These are phyloP conservation scores for Oxycera nigricornis DNA, from an alignment of 2,888 invertebrate genomes.

Conservation along the genomic window DNA sequence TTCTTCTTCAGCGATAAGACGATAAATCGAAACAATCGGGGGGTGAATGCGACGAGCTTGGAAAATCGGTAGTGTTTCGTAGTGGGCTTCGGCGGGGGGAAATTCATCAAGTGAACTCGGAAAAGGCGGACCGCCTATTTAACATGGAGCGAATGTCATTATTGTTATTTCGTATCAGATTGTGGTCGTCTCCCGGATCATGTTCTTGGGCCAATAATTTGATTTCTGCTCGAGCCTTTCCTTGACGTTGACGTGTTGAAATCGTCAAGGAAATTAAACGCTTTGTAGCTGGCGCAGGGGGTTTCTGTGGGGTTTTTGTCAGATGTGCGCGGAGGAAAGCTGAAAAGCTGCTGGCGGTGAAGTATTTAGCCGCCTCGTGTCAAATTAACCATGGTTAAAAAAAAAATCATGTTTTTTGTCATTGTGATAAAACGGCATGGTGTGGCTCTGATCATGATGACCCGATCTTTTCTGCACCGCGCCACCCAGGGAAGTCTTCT, in stretches of 20 bases:
- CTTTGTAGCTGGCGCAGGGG: background rate
- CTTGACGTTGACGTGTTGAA: constrained; percentile 13
- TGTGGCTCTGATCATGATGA: constrained; percentile 25
- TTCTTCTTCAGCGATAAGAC: no score
- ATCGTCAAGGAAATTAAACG: constrained; percentile 32
- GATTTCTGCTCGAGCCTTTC: constrained; percentile 18
- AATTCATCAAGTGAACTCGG: constrained; percentile 47
- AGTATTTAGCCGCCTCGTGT: constrained; percentile 33
- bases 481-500: constrained; percentile 22
- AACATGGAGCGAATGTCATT: constrained; percentile 46
- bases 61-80: constrained; percentile 9
- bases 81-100: constrained; percentile 13
- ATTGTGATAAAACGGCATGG: constrained; percentile 34
- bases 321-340: background rate
- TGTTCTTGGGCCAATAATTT: background rate
- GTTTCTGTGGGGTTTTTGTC: constrained; percentile 13
- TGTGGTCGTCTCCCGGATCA: background rate
- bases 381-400: constrained; percentile 37
- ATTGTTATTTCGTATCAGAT: constrained; percentile 21
- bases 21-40: constrained; percentile 33
- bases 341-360: constrained; percentile 2
- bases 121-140: constrained; percentile 47
- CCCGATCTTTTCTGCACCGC: background rate
- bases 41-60: background rate
- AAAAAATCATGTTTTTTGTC: constrained; percentile 39